phyloP scores from a whole-genome alignment of 1,140 invertebrate species.

The Calephelis nemesis region DNA sequence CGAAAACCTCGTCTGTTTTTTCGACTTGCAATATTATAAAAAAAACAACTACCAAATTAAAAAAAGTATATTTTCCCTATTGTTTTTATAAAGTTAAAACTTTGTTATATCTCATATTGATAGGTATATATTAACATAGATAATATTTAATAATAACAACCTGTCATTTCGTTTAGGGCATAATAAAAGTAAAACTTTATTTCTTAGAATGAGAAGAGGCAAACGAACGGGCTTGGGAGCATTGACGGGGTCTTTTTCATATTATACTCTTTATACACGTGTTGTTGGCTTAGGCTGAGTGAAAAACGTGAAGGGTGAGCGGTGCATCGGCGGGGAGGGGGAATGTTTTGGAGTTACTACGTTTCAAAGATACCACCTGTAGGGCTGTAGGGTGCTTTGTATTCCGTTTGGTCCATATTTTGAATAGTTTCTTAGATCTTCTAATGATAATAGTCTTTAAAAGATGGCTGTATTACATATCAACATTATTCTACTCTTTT shows the following conservation, averaged over 20 bases:
- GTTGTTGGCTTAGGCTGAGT: conserved; percentile 37
- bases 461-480: too few relatives aligned
- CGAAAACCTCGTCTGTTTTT: too few relatives aligned
- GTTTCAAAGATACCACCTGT: conserved; percentile 58
- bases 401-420: neutral
- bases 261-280: conserved; percentile 42
- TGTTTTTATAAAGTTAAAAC: too few relatives aligned
- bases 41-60: too few relatives aligned
- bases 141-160: too few relatives aligned
- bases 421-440: neutral
- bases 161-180: conserved; percentile 10
- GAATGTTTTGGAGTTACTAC: conserved; percentile 62
- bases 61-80: too few relatives aligned
- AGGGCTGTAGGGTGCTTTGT: conserved; percentile 46
- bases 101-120: too few relatives aligned
- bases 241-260: conserved; percentile 43
- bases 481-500: neutral
- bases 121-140: too few relatives aligned
- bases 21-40: too few relatives aligned
- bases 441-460: neutral
- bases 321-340: conserved; percentile 31
- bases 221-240: conserved; percentile 39
- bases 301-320: conserved; percentile 47
- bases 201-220: conserved; percentile 43
- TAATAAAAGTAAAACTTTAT: conserved; percentile 24